Evolutionary conservation across 2,888 invertebrate genomes (phyloP).

Genomic region (Drosophila meridiana): DNA sequence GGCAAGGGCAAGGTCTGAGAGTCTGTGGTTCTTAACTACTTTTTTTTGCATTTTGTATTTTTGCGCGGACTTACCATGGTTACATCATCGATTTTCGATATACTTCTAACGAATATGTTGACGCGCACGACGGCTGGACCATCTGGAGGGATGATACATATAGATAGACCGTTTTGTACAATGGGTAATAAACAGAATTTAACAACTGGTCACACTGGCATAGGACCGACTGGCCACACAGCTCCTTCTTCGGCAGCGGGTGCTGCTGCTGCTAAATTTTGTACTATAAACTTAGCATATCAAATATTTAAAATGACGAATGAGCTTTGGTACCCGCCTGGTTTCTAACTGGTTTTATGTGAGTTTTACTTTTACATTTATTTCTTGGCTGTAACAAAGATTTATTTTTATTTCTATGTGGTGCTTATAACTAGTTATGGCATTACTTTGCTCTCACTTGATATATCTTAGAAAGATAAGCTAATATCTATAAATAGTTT

Average conservation of each 20-base stretch:
- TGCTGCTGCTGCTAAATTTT: slow-evolving; percentile 27
- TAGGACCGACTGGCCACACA: background rate
- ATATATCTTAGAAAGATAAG: slow-evolving; percentile 56
- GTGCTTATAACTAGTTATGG: slow-evolving; percentile 56
- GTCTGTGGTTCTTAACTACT: slow-evolving; percentile 21
- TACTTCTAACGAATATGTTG: slow-evolving; percentile 99
- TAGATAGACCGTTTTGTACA: slow-evolving; percentile 72
- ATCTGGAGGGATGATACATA: slow-evolving; percentile 87
- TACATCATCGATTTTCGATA: slow-evolving; percentile 99
- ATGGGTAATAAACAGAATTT: slow-evolving; percentile 59
- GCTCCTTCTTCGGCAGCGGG: slow-evolving; percentile 6
- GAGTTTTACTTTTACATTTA: background rate
- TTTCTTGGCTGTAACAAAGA: slow-evolving; percentile 65
- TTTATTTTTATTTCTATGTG: slow-evolving; percentile 54
- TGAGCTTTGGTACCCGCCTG: slow-evolving; percentile 21
- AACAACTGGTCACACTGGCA: slow-evolving; percentile 59
- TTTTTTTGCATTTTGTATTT: slow-evolving; percentile 29
- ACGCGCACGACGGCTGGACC: slow-evolving; percentile 98
- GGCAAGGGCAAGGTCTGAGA: slow-evolving; percentile 29
- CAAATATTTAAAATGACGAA: slow-evolving; percentile 52
- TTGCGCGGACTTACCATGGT: slow-evolving; percentile 95
- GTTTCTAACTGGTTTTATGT: slow-evolving; percentile 11
- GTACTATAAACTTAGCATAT: slow-evolving; percentile 54
- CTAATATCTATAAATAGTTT: slow-evolving; percentile 31
- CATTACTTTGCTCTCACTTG: slow-evolving; percentile 37